phyloP scores from a whole-genome alignment of 1,140 invertebrate genomes.

The Sminthurides bifidus region DNA sequence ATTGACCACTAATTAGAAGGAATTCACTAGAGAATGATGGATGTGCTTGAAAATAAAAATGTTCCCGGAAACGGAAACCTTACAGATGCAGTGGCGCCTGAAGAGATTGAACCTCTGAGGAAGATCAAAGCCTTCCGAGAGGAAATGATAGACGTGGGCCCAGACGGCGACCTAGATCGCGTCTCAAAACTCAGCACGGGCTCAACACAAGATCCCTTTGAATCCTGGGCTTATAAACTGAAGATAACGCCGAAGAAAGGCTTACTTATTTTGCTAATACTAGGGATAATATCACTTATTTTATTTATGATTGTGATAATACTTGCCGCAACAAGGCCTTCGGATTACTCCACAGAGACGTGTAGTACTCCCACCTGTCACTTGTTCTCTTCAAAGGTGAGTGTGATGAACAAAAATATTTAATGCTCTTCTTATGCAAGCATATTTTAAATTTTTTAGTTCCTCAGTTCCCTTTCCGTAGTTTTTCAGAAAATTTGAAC shows the following conservation, averaged over 20 bases:
- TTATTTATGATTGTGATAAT: slow-evolving; percentile 35
- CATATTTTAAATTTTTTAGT: too few relatives aligned
- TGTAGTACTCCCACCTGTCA: slow-evolving; percentile 24
- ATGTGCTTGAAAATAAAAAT: slow-evolving; percentile 27
- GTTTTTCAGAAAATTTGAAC: too few relatives aligned
- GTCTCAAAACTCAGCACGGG: background rate
- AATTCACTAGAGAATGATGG: background rate
- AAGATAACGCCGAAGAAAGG: slow-evolving; percentile 34
- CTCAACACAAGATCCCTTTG: slow-evolving; percentile 4
- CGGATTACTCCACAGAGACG: slow-evolving; percentile 10
- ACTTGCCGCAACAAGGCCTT: slow-evolving; percentile 35
- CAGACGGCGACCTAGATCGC: slow-evolving; percentile 2
- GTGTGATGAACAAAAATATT: too few relatives aligned
- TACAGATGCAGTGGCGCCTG: slow-evolving; percentile 14
- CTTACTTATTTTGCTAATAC: slow-evolving; percentile 32
- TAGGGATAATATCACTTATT: slow-evolving; percentile 33
- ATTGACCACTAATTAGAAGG: too few relatives aligned
- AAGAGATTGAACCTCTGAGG: slow-evolving; percentile 19
- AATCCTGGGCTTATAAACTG: slow-evolving; percentile 20
- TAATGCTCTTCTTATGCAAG: too few relatives aligned
- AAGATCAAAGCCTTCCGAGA: slow-evolving; percentile 14
- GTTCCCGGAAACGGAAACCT: slow-evolving; percentile 26
- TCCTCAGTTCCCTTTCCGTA: too few relatives aligned
- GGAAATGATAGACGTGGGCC: slow-evolving; percentile 11
- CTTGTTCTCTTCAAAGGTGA: slow-evolving; percentile 19